Percentiles rank a stretch among this genome's conserved stretches.
Conservation (phyloP, 2,888 invertebrate genomes). For the Eilema griseolum region DNA sequence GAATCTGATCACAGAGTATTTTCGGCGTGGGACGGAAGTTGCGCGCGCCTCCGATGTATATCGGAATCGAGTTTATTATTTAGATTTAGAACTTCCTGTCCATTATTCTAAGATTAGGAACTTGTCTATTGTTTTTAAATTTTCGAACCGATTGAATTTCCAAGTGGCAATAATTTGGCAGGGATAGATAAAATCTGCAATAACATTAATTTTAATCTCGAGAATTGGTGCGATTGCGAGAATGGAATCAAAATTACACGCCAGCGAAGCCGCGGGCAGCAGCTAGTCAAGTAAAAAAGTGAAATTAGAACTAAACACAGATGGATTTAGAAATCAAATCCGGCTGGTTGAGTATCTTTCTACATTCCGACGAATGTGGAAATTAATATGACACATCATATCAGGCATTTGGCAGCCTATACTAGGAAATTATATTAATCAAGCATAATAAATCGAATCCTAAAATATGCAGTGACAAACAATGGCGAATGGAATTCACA, state of each 20-base stretch:
- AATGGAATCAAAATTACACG: too few species aligned
- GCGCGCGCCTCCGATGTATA: slow-evolving; percentile 11
- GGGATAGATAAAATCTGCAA: too few species aligned
- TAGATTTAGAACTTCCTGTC: background rate
- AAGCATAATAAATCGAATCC: slow-evolving; percentile 32
- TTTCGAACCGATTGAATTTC: too few species aligned
- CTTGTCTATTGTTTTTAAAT: slow-evolving; percentile 1
- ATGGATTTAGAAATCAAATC: too few species aligned
- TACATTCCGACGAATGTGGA: background rate
- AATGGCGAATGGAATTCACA: slow-evolving; percentile 71
- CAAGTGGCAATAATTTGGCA: too few species aligned
- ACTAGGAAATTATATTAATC: slow-evolving; percentile 18
- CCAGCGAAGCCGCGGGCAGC: too few species aligned
- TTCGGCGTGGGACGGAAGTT: background rate
- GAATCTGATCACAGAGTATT: background rate
- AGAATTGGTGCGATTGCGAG: too few species aligned
- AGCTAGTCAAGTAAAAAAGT: too few species aligned
- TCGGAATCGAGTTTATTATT: slow-evolving; percentile 1
- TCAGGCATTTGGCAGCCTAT: background rate
- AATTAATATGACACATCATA: slow-evolving; percentile 3
- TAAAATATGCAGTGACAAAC: slow-evolving; percentile 67
- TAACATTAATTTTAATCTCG: too few species aligned
- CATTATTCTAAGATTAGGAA: background rate
- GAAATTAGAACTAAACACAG: too few species aligned
- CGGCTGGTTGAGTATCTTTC: background rate